Evolutionary conservation across 1,140 invertebrate genomes (phyloP), one percentile per base, ranked within the genome.

Genomic region (Bemisia tabaci): DNA sequence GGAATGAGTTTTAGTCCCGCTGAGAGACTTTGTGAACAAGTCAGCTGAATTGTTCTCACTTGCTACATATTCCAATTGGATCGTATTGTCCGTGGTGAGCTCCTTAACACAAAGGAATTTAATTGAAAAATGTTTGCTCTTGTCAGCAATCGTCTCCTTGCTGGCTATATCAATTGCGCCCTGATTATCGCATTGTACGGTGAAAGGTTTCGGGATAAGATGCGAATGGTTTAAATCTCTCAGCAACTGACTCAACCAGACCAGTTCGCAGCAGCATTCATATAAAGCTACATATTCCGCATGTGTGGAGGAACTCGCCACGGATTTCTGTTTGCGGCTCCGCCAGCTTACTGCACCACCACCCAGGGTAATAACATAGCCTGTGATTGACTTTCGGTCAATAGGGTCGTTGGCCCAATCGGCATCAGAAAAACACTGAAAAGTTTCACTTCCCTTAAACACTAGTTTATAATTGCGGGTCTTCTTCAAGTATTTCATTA

Each of bases 241-340:
- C 0, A 71, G 60, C 26, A 73, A 62, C 21, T 26, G 58, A 17
- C 58, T 25, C 27, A 72, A 63, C 65, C 65, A 72, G 12, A 69
- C 12, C 27, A 61, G 65, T 69, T 65, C 65, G 63, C 73, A 73
- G 0, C 67, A 24, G 1, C 70, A 72, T 22, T 74, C 72, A 5
- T 70, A 69, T n/a, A 69, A 23, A n/a, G 72, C 66, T 62, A 76
- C 68, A 64, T 72, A 76, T 59, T 75, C 73, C 22, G 73, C 70
- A 62, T 75, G 73, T 12, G 67, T 69, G 23, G 68, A 72, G 2
- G 71, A 75, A n/a, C 72, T 12, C 22, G 72, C 72, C 17, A 71
- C 67, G n/a, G 68, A 71, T 12, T 22, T 48, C 65, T 75, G 73
- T 64, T 72, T 74, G 39, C 69, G 66, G 12, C 63, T 70, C 2